A percentile compares a stretch with the other conserved stretches of the same genome.
Conservation (phyloP, 2,797 vertebrate genomes). For the Acanthurus tractus region DNA sequence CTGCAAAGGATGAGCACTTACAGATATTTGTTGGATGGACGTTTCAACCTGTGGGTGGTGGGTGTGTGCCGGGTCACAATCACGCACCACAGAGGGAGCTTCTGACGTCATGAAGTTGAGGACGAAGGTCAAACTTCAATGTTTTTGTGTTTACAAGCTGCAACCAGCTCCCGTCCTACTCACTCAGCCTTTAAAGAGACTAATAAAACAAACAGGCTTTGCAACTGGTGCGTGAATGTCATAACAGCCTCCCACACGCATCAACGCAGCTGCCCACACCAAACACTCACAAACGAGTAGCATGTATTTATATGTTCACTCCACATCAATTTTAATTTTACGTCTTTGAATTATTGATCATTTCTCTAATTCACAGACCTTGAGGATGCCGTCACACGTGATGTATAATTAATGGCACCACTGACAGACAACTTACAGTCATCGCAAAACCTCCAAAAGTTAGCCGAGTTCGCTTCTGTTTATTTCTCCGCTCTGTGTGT, state of each 20-base stretch:
- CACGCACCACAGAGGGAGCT: too few relatives aligned
- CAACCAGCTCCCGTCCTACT: too few relatives aligned
- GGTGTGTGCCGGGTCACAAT: too few relatives aligned
- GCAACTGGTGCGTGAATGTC: neutral
- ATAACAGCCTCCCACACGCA: neutral
- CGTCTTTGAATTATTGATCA: neutral
- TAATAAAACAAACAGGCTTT: neutral
- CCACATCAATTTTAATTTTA: neutral
- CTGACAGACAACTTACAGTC: neutral
- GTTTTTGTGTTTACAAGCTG: too few relatives aligned
- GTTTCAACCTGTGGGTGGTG: too few relatives aligned
- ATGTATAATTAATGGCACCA: conserved; percentile 42
- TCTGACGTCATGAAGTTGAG: too few relatives aligned
- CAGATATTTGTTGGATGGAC: too few relatives aligned
- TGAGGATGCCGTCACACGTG: neutral
- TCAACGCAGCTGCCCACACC: neutral
- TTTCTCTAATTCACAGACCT: neutral
- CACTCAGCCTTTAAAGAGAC: neutral
- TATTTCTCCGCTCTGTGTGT: neutral
- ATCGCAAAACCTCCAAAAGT: neutral
- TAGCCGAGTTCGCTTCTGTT: neutral
- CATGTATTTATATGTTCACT: neutral
- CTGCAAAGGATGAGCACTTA: too few relatives aligned
- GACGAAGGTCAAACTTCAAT: too few relatives aligned
- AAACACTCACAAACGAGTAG: neutral